Base-by-base conservation (phyloP, 2,888 invertebrate species). In the Isoperla grammatica region DNA sequence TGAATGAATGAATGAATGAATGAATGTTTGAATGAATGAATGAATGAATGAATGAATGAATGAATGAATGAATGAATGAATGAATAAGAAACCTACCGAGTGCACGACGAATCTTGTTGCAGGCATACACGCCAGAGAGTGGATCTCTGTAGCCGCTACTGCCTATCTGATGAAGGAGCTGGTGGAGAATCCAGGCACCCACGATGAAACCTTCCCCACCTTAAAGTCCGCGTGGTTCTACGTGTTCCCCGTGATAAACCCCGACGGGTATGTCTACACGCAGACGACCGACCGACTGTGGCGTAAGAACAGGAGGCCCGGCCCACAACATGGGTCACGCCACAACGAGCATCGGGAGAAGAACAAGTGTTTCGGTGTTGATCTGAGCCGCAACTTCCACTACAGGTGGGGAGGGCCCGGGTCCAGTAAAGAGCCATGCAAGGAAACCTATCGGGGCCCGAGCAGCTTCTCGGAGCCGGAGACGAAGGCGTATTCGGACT, bases 381-480 rank as follows among this genome's bases (percentile, higher is more conserved):
- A 91, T 73, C 81, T 87, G 1, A 91, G 90, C 70, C 79, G 90
- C 61, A 90, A 90, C 71, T 90, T 86, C 84, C 84, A 78, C 62
- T 83, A 78, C 68, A 80, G 81, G 63, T 88, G 87, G 87, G 78
- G 80, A 63, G 77, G 81, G 81, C 71, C 72, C 72, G 84, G 87
- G 12, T 74, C 83, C 0, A 84, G 82, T 64, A 70, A 63, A 1
- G 9, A 55, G 11, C 78, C 85, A 0, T 84, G 88, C 65, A 68
- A 78, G 0, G 82, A 88, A 2, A 80, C 74, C 0, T 90, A 79
- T 69, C 83, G 84, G 11, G 83, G 83, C 1, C 69, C 77, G 0
- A 73, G 74, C 0, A 76, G 82, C 0, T 82, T 82, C 69, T 82
- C 83, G 0, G 83, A 83, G 66, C 69, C 73, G 0, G 82, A 83